These are phyloP conservation scores for Orchesella cincta DNA, from an alignment of 1,140 invertebrate genomes.

Conservation along the genomic window DNA sequence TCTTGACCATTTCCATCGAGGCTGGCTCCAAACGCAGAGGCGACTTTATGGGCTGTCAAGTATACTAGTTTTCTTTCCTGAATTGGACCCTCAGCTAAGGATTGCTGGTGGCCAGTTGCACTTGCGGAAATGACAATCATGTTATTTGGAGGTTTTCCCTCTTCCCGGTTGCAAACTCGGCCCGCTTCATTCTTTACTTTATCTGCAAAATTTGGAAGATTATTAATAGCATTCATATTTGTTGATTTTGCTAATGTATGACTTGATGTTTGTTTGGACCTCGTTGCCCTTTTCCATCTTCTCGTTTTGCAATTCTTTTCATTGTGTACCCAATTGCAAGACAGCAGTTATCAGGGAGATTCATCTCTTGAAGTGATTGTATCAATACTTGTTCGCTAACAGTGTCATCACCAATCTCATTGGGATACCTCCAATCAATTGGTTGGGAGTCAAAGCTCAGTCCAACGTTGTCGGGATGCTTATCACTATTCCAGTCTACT, in stretches of 20 bases:
- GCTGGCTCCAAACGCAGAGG: constrained; percentile 42
- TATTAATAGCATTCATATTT: no score
- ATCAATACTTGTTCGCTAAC: constrained; percentile 34
- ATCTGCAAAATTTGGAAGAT: no score
- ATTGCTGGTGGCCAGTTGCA: no score
- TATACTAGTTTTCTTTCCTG: constrained; percentile 39
- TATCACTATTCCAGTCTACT: constrained; percentile 43
- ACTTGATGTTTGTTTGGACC: no score
- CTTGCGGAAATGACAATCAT: constrained; percentile 45
- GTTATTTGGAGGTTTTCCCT: constrained; percentile 35
- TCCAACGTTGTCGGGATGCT: constrained; percentile 45
- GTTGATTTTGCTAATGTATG: no score
- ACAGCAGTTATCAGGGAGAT: constrained; percentile 49
- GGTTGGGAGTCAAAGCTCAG: constrained; percentile 40
- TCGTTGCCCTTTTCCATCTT: no score
- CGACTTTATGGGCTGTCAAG: constrained; percentile 48
- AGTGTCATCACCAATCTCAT: constrained; percentile 5
- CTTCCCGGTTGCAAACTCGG: constrained; percentile 36
- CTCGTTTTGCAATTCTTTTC: constrained; percentile 38
- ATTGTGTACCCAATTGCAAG: constrained; percentile 48
- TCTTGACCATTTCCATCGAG: constrained; percentile 39
- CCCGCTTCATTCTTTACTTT: no score
- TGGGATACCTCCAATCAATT: constrained; percentile 3
- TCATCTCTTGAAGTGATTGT: background rate
- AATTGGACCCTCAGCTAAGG: no score